A percentile compares a stretch with the other conserved stretches of the same genome.
phyloP scores from a whole-genome alignment of 2,797 vertebrate genomes.

The Falco biarmicus region DNA sequence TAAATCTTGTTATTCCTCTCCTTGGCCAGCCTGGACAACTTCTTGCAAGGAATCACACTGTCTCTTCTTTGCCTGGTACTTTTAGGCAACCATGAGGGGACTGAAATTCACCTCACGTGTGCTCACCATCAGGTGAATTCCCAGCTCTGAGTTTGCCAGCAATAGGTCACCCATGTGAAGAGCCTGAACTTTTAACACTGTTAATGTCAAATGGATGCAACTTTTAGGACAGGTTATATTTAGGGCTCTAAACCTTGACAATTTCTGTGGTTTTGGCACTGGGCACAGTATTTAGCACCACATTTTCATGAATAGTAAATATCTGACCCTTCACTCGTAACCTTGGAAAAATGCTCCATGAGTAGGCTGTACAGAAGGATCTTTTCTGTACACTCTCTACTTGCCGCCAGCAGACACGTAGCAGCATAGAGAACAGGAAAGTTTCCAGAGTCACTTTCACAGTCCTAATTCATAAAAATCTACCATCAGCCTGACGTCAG shows the following conservation, averaged over 20 bases:
- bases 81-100: not conserved
- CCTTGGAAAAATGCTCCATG: not conserved
- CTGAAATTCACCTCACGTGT: not conserved
- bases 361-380: not conserved
- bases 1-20: slow-evolving; percentile 4
- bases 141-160: not conserved
- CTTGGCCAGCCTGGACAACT: not conserved
- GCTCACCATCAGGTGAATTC: not conserved
- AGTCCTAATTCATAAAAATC: slow-evolving; percentile 29
- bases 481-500: not conserved
- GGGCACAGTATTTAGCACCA: not conserved
- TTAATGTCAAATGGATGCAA: not conserved
- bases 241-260: not conserved
- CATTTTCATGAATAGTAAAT: slow-evolving; percentile 6
- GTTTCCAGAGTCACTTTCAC: not conserved
- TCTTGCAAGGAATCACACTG: slow-evolving; percentile 7
- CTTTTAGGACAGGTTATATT: not conserved
- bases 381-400: not conserved
- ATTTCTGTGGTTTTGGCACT: not conserved
- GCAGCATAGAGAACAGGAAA: not conserved
- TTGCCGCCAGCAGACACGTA: not conserved
- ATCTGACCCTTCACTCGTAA: slow-evolving; percentile 24
- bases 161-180: not conserved
- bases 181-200: not conserved
- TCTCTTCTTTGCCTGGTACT: not conserved